Evolutionary conservation across 2,113 vertebrate species (phyloP).

Genomic region (Etheostoma spectabile): DNA sequence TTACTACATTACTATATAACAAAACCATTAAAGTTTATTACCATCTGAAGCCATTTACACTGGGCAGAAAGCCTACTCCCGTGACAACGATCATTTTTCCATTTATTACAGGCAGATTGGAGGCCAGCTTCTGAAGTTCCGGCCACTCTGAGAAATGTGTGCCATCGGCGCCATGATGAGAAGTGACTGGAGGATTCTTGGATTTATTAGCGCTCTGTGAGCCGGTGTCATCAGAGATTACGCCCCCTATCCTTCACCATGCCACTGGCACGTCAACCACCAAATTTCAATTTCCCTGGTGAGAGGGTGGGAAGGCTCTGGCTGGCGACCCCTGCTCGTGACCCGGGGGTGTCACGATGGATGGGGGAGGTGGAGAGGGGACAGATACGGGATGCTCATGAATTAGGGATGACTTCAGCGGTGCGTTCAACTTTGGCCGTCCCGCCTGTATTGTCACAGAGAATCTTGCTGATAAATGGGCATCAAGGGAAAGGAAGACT

Average conservation of each 20-base stretch:
- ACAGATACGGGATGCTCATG: conserved; percentile 77
- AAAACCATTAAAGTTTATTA: conserved; percentile 37
- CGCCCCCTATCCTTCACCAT: conserved; percentile 81
- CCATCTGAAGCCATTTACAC: conserved; percentile 28
- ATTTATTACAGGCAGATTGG: conserved; percentile 55
- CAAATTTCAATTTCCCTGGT: conserved; percentile 81
- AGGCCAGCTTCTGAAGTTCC: conserved; percentile 55
- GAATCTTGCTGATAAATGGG: conserved; percentile 79
- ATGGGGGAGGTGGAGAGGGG: conserved; percentile 51
- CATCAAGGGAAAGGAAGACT: conserved; percentile 57
- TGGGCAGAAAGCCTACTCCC: conserved; percentile 8
- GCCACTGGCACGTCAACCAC: conserved; percentile 54
- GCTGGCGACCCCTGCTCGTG: conserved; percentile 68
- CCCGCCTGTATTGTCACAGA: conserved; percentile 62
- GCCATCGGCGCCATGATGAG: conserved; percentile 69
- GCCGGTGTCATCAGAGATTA: conserved; percentile 82
- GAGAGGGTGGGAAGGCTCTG: conserved; percentile 71
- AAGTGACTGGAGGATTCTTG: conserved; percentile 79
- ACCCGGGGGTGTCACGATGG: conserved; percentile 74
- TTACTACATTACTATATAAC: conserved; percentile 30
- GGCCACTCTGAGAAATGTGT: conserved; percentile 68
- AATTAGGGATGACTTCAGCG: conserved; percentile 79
- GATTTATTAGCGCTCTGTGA: conserved; percentile 82
- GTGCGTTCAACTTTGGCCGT: conserved; percentile 74
- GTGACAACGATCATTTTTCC: conserved; percentile 62